Evolutionary conservation across 2,888 invertebrate genomes (phyloP).

Genomic region (Ellobium chinense): DNA sequence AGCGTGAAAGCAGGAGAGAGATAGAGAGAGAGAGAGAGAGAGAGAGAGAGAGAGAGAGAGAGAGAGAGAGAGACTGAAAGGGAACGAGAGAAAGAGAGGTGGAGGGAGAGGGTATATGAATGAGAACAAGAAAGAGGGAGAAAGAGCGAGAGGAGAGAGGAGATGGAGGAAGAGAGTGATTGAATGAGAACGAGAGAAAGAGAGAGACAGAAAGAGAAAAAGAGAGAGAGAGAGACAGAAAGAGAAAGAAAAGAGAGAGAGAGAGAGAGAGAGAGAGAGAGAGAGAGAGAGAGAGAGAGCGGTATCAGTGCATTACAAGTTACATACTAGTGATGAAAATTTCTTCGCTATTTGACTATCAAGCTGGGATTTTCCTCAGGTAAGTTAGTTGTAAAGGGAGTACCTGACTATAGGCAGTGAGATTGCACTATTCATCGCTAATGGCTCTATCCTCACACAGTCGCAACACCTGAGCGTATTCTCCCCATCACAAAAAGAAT

Average conservation of each 20-base stretch:
- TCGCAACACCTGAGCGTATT: no score
- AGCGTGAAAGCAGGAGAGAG: not conserved
- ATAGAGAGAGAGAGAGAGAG: not conserved
- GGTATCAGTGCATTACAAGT: no score
- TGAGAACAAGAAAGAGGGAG: not conserved
- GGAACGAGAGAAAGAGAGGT: not conserved
- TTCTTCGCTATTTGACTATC: no score
- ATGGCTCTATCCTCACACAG: no score
- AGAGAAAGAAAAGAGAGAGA: slow-evolving; percentile 14
- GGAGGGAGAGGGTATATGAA: not conserved
- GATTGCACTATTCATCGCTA: no score
- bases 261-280: slow-evolving; percentile 24
- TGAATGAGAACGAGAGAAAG: not conserved
- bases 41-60: slow-evolving; percentile 3
- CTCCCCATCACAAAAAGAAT: no score
- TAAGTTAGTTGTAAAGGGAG: no score
- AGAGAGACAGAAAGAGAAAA: not conserved
- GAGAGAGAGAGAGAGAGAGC: not conserved
- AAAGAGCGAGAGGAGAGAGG: not conserved
- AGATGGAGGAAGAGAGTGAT: not conserved
- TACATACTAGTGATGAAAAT: no score
- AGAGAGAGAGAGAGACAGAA: not conserved
- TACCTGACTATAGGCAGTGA: no score
- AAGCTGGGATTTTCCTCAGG: no score
- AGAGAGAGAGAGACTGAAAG: slow-evolving; percentile 6